Conservation (phyloP, 2,888 invertebrate genomes). For the Phlogophora meticulosa region DNA sequence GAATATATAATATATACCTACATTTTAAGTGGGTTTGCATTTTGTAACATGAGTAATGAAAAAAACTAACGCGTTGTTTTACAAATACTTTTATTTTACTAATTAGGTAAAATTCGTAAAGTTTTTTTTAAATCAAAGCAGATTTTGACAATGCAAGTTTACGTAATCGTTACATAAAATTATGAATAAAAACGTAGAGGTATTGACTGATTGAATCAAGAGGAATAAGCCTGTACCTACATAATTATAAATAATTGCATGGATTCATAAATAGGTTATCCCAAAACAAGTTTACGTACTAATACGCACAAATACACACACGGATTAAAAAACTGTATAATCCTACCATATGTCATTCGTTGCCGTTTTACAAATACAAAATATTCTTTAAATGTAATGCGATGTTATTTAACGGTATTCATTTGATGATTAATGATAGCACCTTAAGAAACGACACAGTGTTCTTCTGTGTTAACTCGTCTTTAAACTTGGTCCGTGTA, state of each 20-base stretch:
- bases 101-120: too few relatives aligned
- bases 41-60: too few relatives aligned
- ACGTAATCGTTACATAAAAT: too few relatives aligned
- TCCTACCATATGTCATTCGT: conserved; percentile 69
- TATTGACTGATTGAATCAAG: too few relatives aligned
- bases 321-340: conserved; percentile 66
- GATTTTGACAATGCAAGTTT: too few relatives aligned
- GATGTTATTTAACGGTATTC: conserved; percentile 75
- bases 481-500: conserved; percentile 25
- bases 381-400: conserved; percentile 77
- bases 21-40: too few relatives aligned
- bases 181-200: too few relatives aligned
- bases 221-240: background rate
- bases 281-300: conserved; percentile 37
- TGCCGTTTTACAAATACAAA: conserved; percentile 75
- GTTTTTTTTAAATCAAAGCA: too few relatives aligned
- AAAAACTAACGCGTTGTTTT: too few relatives aligned
- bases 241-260: background rate
- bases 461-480: conserved; percentile 52
- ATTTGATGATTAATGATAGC: conserved; percentile 71
- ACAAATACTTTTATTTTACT: too few relatives aligned
- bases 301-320: conserved; percentile 50
- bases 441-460: conserved; percentile 57
- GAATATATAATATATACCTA: too few relatives aligned
- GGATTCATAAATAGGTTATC: conserved; percentile 31